A percentile compares a stretch with the other conserved stretches of the same genome.
Evolutionary conservation across 2,888 invertebrate species (phyloP).

Genomic region (Amphipoea oculea): DNA sequence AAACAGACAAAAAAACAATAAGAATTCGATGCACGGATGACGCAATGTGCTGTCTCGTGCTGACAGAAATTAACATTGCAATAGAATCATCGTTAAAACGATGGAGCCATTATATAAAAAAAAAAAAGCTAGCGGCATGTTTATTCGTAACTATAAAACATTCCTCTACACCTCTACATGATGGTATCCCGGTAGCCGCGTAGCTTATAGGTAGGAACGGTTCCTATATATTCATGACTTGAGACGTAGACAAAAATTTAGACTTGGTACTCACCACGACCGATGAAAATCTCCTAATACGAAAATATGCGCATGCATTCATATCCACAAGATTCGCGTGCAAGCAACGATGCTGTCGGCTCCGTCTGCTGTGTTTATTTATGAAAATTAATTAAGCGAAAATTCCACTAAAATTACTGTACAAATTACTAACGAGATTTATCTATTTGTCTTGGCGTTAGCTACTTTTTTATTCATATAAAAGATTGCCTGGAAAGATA

Average conservation of each 20-base stretch:
- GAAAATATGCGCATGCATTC: slow-evolving; percentile 55
- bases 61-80: slow-evolving; percentile 2
- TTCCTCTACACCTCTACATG: not conserved
- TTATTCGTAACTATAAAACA: not conserved
- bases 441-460: not conserved
- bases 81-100: no score
- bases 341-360: slow-evolving; percentile 35
- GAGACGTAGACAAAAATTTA: slow-evolving; percentile 21
- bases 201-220: not conserved
- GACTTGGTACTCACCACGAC: slow-evolving; percentile 43
- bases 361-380: slow-evolving; percentile 41
- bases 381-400: slow-evolving; percentile 59
- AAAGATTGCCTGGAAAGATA: not conserved
- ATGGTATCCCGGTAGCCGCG: not conserved
- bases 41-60: not conserved
- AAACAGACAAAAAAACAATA: not conserved
- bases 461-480: slow-evolving; percentile 1
- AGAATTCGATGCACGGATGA: slow-evolving; percentile 5
- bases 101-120: no score
- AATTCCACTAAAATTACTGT: slow-evolving; percentile 50
- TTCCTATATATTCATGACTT: not conserved
- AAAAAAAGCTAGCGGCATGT: slow-evolving; percentile 1
- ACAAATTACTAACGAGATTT: slow-evolving; percentile 33
- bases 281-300: slow-evolving; percentile 59
- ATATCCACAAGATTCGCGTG: slow-evolving; percentile 55